Evolutionary conservation across 2,797 vertebrate genomes (phyloP), one percentile per base, ranked within the genome.

Genomic region (Oreochromis mossambicus): DNA sequence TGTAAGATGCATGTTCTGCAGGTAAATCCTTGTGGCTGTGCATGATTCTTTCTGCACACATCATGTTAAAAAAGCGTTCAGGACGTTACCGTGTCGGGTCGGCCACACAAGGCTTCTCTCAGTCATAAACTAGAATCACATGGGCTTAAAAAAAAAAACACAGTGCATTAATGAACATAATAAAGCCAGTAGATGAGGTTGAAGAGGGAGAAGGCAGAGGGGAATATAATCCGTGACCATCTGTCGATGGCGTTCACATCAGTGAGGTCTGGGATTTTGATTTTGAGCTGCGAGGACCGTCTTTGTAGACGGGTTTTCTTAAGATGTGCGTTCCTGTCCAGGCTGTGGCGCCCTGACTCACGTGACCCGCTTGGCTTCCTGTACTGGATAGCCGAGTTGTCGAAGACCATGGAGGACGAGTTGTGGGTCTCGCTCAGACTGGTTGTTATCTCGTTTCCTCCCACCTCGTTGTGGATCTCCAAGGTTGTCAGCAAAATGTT

Each of bases 101-200:
- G 86, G 78, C 92, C 58, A 91, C 93, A 92, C 24, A 73, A 86
- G 66, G 82, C 48, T 73, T 48, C 78, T 81, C 55, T 87, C 84
- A 85, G 84, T 84, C 86, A 56, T 89, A 96, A 97, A 96, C 95
- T 61, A 94, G 77, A 83, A 84, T 43, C 86, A 88, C 38, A 43
- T 15, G 38, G 63, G 83, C 61, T 88, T 55, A 77, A 82, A 84
- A 93, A 24, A 24, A 26, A 61, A 81, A 85, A 81, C 91, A 92
- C 24, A 83, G 79, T 76, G 93, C 91, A 86, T 98, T 97, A 99
- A 96, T 99, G 98, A 95, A 99, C 97, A 80, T 99, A 99, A 94
- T 99, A 99, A 89, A 99, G 97, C 98, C 98, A 99, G 95, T 99
- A 99, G 96, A 99, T 98, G 89, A 99, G 84, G 95, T 99, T 99